Base-by-base conservation (phyloP, 2,797 vertebrate genomes). In the Microctenopoma lineatum region DNA sequence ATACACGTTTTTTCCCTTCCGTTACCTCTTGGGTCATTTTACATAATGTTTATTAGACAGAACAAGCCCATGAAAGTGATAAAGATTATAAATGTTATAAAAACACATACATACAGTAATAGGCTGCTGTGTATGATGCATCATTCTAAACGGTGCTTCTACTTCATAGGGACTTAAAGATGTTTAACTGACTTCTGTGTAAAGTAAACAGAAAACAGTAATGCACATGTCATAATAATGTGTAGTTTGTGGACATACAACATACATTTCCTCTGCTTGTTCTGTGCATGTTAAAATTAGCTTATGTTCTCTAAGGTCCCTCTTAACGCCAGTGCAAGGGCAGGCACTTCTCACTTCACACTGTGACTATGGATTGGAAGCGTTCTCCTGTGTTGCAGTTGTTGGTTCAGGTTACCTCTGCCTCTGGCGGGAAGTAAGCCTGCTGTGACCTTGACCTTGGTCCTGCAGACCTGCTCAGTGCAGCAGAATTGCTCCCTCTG, bases 401-500 rank as follows among this genome's bases (percentile, higher is more conserved):
- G 81, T 79, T 84, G 90, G 89, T 88, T 93, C 90, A 88, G 80
- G 89, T 93, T 93, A 91, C 92, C 77, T 75, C 84, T 71, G 80
- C 87, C 81, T 81, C 81, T 81, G 82, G 89, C 75, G 38, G 84
- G 73, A 87, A 85, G 80, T 73, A 73, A 71, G 76, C 81, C 83
- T 79, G 66, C 87, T 88, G 81, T 84, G 89, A 91, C 92, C 91
- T 92, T 91, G 80, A 91, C 85, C 83, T 81, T 91, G 88, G 83
- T 73, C 88, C 78, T 78, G 82, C 75, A 80, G 77, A 88, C 90
- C 71, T 87, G 89, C 87, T 81, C 85, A 64, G 71, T 84, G 81
- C 86, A 79, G 87, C 90, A 90, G 55, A 89, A 79, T 80, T 60
- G 48, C 68, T 54, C 52, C 4, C 55, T 13, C 50, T 53, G 57